These are phyloP conservation scores for Drosophila pseudotalamancana DNA, from an alignment of 2,888 invertebrate species.

Conservation along the genomic window DNA sequence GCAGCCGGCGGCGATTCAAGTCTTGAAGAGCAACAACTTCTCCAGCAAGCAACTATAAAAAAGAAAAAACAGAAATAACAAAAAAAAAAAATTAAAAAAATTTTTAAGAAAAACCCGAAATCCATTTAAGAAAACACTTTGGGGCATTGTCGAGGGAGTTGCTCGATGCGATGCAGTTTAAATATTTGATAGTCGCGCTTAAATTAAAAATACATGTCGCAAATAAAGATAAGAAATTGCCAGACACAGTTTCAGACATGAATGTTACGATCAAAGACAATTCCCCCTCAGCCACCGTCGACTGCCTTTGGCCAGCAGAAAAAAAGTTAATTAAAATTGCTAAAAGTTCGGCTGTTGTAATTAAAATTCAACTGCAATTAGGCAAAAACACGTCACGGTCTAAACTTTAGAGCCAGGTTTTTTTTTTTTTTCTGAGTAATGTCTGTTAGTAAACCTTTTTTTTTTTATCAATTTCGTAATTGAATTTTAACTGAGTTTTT, in stretches of 20 bases:
- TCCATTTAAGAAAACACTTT: conserved; percentile 58
- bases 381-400: conserved; percentile 35
- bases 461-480: conserved; percentile 7
- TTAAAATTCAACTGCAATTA: conserved; percentile 63
- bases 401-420: conserved; percentile 1
- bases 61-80: conserved; percentile 6
- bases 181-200: conserved; percentile 60
- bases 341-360: conserved; percentile 44
- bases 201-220: conserved; percentile 67
- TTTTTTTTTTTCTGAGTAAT: conserved; percentile 8
- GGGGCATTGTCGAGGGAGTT: conserved; percentile 50
- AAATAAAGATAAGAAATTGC: conserved; percentile 69
- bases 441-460: conserved; percentile 5
- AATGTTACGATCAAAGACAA: conserved; percentile 10
- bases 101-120: too few species aligned
- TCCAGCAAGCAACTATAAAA: not conserved
- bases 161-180: conserved; percentile 42
- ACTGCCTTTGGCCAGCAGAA: not conserved
- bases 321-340: conserved; percentile 64
- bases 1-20: conserved; percentile 33
- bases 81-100: conserved; percentile 6
- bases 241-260: conserved; percentile 17
- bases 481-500: not conserved
- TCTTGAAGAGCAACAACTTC: conserved; percentile 31
- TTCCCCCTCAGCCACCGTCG: not conserved